phyloP scores from a whole-genome alignment of 2,888 invertebrate species.

The Pristionchus japonicus region DNA sequence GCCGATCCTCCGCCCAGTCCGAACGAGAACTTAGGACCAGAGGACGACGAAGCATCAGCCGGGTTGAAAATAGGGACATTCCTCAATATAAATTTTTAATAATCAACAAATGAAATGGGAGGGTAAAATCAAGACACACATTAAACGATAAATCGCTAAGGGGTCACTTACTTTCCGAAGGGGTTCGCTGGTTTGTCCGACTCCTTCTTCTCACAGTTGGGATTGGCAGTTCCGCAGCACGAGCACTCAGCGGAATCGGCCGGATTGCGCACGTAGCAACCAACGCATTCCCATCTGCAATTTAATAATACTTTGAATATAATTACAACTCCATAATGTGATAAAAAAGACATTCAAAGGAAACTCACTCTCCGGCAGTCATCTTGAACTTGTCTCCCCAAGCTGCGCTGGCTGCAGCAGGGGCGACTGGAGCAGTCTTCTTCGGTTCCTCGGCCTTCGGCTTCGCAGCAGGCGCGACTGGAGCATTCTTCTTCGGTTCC shows the following conservation, averaged over 20 bases:
- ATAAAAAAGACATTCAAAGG: no score
- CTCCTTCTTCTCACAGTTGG: slow-evolving; percentile 50
- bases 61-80: slow-evolving; percentile 37
- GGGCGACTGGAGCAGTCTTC: slow-evolving; percentile 47
- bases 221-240: slow-evolving; percentile 59
- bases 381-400: slow-evolving; percentile 64
- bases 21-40: slow-evolving; percentile 45
- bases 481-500: slow-evolving; percentile 52
- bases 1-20: slow-evolving; percentile 7
- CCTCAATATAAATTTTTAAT: no score
- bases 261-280: slow-evolving; percentile 56
- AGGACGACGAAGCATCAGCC: neutral
- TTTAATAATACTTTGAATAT: no score
- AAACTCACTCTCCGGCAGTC: slow-evolving; percentile 52
- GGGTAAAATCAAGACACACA: no score
- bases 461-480: slow-evolving; percentile 13
- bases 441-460: slow-evolving; percentile 50
- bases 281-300: slow-evolving; percentile 61
- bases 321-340: no score
- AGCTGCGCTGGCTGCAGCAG: slow-evolving; percentile 41
- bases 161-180: slow-evolving; percentile 37
- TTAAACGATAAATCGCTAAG: no score
- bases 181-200: slow-evolving; percentile 20
- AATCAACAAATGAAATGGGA: no score
- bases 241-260: slow-evolving; percentile 50